phyloP scores from a whole-genome alignment of 2,113 vertebrate species.

The Silurus asotus region DNA sequence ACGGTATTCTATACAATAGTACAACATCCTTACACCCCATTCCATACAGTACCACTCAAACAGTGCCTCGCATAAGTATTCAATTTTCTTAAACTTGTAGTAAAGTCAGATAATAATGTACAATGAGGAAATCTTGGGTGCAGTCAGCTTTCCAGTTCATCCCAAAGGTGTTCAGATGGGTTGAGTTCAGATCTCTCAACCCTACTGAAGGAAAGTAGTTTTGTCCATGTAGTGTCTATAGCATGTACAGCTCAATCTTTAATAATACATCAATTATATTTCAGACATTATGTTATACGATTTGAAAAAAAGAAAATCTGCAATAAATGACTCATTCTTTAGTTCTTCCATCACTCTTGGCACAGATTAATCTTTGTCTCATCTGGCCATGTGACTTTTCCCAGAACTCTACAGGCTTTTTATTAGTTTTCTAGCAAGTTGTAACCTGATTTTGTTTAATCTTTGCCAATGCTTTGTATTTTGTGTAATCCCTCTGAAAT shows the following conservation, averaged over 20 bases:
- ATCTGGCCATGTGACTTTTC: background rate
- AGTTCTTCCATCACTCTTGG: background rate
- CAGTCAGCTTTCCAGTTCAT: no score
- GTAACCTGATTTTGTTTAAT: background rate
- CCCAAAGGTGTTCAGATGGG: no score
- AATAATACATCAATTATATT: background rate
- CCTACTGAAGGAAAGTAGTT: no score
- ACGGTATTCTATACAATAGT: background rate
- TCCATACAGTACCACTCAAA: background rate
- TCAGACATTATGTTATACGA: background rate
- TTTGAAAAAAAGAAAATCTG: background rate
- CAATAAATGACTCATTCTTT: constrained; percentile 18
- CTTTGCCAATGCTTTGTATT: background rate
- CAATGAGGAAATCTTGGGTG: no score
- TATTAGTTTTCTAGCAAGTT: background rate
- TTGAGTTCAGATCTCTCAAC: no score
- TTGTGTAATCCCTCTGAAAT: background rate
- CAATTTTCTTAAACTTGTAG: no score
- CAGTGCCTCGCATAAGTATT: background rate
- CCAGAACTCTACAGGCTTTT: background rate
- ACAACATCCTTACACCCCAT: background rate
- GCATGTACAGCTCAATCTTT: background rate
- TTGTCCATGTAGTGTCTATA: background rate
- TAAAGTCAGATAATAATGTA: no score
- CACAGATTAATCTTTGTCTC: constrained; percentile 8